A percentile compares a stretch with the other conserved stretches of the same genome.
phyloP scores from a whole-genome alignment of 2,888 invertebrate genomes.

The Chesias legatella region DNA sequence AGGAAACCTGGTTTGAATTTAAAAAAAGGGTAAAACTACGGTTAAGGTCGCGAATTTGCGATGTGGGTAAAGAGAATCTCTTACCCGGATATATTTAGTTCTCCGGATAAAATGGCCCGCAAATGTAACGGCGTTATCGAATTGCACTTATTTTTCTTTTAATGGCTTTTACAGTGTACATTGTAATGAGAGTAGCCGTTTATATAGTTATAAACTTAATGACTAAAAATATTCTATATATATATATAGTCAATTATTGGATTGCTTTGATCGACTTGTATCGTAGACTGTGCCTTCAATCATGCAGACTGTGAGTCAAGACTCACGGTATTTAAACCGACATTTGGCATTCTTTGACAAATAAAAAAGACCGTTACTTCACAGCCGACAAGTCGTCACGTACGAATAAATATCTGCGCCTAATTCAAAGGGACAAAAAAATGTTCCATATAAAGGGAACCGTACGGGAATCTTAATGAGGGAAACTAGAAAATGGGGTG shows the following conservation, averaged over 20 bases:
- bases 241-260: too few species aligned
- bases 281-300: too few species aligned
- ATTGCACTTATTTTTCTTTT: slow-evolving; percentile 16
- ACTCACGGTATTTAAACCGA: too few species aligned
- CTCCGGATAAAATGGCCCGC: slow-evolving; percentile 13
- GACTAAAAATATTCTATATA: too few species aligned
- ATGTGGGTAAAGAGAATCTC: background rate
- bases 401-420: background rate
- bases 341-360: too few species aligned
- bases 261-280: too few species aligned
- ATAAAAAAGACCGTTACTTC: background rate
- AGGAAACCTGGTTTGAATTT: too few species aligned
- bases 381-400: slow-evolving; percentile 1
- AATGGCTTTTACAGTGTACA: slow-evolving; percentile 16
- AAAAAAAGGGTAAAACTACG: background rate
- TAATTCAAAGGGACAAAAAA: too few species aligned
- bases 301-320: too few species aligned
- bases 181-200: slow-evolving; percentile 22
- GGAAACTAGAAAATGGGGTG: too few species aligned
- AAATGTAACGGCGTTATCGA: slow-evolving; percentile 14
- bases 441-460: too few species aligned
- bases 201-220: slow-evolving; percentile 14
- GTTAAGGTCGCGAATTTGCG: background rate
- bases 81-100: slow-evolving; percentile 4
- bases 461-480: too few species aligned